Conservation (phyloP, 2,113 vertebrate species). For the Sporophila hypoxantha region DNA sequence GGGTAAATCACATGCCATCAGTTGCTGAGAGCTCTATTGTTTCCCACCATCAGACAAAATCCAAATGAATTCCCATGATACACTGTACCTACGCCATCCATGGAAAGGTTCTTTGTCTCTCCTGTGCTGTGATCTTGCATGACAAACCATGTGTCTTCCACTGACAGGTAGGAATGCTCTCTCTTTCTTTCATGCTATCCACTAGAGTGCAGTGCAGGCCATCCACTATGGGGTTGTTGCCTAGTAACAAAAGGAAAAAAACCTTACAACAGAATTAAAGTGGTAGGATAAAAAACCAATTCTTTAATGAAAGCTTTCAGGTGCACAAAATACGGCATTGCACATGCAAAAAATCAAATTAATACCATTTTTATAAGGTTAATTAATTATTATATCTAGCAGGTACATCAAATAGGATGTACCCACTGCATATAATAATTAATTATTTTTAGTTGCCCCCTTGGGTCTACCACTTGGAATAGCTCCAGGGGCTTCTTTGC, state of each 20-base stretch:
- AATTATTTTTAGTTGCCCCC: not conserved
- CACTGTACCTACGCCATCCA: not conserved
- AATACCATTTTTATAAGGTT: not conserved
- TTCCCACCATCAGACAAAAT: not conserved
- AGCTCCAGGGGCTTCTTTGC: not conserved
- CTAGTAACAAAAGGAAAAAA: not conserved
- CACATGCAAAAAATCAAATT: accelerated
- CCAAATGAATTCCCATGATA: not conserved
- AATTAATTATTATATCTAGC: not conserved
- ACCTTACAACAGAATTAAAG: not conserved
- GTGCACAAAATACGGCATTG: not conserved
- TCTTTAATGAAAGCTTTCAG: not conserved
- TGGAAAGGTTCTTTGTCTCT: not conserved
- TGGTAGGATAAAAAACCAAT: not conserved
- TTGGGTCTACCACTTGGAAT: not conserved
- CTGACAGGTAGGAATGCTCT: not conserved
- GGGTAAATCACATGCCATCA: not conserved
- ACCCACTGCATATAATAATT: too few species aligned
- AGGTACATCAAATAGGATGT: too few species aligned
- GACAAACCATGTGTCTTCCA: not conserved
- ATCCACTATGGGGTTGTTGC: not conserved
- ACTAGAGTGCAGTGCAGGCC: not conserved
- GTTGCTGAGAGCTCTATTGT: not conserved
- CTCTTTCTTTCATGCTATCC: not conserved
- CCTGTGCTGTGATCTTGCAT: not conserved